Percentiles rank a stretch among this genome's conserved stretches.
These are phyloP conservation scores for Lasiommata megera DNA, from an alignment of 2,888 invertebrate genomes.

Conservation along the genomic window DNA sequence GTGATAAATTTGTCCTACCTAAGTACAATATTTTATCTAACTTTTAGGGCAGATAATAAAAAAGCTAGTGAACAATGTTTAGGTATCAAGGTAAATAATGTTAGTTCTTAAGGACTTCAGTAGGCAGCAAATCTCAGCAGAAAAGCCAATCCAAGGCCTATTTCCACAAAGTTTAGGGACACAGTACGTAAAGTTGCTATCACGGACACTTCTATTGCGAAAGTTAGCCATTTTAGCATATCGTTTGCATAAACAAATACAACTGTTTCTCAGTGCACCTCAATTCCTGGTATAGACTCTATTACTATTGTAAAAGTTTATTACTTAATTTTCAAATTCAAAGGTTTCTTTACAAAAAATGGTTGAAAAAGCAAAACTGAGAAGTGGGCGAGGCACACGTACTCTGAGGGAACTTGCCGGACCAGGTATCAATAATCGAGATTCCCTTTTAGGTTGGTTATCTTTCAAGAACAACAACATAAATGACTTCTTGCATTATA, in stretches of 20 bases:
- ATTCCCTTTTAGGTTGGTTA: too few species aligned
- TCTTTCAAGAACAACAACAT: too few species aligned
- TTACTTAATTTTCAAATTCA: not conserved
- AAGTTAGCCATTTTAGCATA: constrained; percentile 4
- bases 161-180: constrained; percentile 8
- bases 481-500: too few species aligned
- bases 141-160: constrained; percentile 4
- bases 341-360: too few species aligned
- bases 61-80: too few species aligned
- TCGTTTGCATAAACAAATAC: constrained; percentile 15
- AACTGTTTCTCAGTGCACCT: not conserved
- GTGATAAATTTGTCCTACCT: too few species aligned
- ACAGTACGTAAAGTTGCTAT: constrained; percentile 6
- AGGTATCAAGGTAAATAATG: not conserved
- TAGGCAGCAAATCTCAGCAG: not conserved
- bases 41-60: too few species aligned
- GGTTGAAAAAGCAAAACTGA: too few species aligned
- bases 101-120: not conserved
- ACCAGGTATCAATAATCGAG: too few species aligned
- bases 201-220: constrained; percentile 1
- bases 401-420: too few species aligned
- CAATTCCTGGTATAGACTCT: constrained; percentile 43
- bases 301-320: constrained; percentile 1
- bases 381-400: too few species aligned
- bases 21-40: too few species aligned